phyloP scores from a whole-genome alignment of 2,888 invertebrate genomes.

The Drosophila ezoana region DNA sequence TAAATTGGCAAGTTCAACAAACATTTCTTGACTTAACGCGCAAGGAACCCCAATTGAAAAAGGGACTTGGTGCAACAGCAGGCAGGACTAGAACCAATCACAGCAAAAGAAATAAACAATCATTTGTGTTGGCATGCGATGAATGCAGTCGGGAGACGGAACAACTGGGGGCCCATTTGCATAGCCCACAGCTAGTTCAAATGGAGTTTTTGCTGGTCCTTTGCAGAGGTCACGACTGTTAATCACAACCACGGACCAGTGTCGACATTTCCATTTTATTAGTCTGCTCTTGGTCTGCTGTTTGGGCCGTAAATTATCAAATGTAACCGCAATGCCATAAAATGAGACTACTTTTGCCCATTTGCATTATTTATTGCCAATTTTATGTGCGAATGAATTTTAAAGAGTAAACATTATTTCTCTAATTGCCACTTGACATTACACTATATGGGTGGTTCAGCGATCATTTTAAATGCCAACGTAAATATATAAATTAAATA shows the following conservation, averaged over 20 bases:
- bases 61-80: slow-evolving; percentile 13
- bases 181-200: slow-evolving; percentile 18
- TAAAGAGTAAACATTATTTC: slow-evolving; percentile 4
- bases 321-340: slow-evolving; percentile 11
- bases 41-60: background rate
- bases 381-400: slow-evolving; percentile 17
- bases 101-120: slow-evolving; percentile 38
- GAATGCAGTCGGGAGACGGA: slow-evolving; percentile 21
- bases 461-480: slow-evolving; percentile 3
- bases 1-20: slow-evolving; percentile 26
- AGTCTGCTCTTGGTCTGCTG: slow-evolving; percentile 12
- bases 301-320: slow-evolving; percentile 19
- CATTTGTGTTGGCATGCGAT: slow-evolving; percentile 25
- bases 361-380: slow-evolving; percentile 20
- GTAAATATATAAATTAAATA: slow-evolving; percentile 8
- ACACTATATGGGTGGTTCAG: slow-evolving; percentile 1
- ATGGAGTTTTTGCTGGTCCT: background rate
- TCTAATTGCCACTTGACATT: slow-evolving; percentile 23
- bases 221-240: slow-evolving; percentile 18
- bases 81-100: slow-evolving; percentile 57
- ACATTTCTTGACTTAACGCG: slow-evolving; percentile 32
- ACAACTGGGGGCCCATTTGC: slow-evolving; percentile 42
- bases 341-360: slow-evolving; percentile 7
- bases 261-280: slow-evolving; percentile 21
- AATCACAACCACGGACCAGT: slow-evolving; percentile 1